Evolutionary conservation across 2,888 invertebrate species (phyloP).

Genomic region (Troglohyphantes excavatus): DNA sequence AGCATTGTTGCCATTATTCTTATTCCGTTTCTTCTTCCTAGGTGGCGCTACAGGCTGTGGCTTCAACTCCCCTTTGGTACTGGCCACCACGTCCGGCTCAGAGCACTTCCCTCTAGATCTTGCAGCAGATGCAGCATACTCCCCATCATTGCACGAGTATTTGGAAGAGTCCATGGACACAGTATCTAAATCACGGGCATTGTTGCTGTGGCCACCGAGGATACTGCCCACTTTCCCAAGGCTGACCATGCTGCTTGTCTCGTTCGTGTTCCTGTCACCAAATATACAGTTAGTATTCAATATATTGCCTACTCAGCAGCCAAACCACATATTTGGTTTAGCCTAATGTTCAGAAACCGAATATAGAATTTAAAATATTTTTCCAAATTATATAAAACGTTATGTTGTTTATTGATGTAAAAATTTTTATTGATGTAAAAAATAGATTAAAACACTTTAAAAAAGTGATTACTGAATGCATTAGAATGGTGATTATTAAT

Average conservation of each 20-base stretch:
- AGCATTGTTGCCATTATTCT: slow-evolving; percentile 12
- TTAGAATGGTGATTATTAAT: too few species aligned
- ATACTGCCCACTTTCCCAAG: slow-evolving; percentile 91
- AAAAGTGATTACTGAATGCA: too few species aligned
- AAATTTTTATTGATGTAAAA: too few species aligned
- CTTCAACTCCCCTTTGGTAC: slow-evolving; percentile 86
- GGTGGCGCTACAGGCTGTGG: slow-evolving; percentile 89
- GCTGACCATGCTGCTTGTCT: slow-evolving; percentile 91
- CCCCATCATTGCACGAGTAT: slow-evolving; percentile 60
- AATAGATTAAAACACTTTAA: too few species aligned
- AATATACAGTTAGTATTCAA: too few species aligned
- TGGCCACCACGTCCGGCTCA: slow-evolving; percentile 96
- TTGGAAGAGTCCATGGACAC: slow-evolving; percentile 53
- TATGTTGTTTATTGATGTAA: too few species aligned
- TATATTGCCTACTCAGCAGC: too few species aligned
- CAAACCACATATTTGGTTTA: too few species aligned
- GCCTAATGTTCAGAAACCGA: too few species aligned
- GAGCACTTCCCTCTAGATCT: slow-evolving; percentile 37
- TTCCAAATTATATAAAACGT: too few species aligned
- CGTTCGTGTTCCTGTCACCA: slow-evolving; percentile 45
- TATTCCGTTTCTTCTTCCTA: slow-evolving; percentile 86
- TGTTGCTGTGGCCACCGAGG: slow-evolving; percentile 85
- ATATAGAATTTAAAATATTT: too few species aligned
- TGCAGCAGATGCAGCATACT: not conserved
- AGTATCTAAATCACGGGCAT: slow-evolving; percentile 53